Conservation (phyloP, 1,140 invertebrate species). For the Drosophila punjabiensis region DNA sequence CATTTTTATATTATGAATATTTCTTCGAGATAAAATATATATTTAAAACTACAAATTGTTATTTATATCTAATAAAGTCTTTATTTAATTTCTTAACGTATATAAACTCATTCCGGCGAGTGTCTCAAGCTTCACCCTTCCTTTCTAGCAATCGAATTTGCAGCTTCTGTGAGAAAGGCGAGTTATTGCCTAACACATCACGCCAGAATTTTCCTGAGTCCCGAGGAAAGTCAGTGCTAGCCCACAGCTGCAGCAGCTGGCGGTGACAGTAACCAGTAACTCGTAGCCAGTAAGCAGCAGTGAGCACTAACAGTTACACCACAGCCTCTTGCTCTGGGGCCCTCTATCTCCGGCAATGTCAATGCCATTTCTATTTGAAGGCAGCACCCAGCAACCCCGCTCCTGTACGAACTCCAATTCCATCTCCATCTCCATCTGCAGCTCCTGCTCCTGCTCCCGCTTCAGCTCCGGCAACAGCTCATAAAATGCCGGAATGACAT, state of each 20-base stretch:
- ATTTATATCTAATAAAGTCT: background rate
- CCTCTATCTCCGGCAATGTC: constrained; percentile 37
- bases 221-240: constrained; percentile 6
- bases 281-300: constrained; percentile 28
- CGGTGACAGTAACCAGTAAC: constrained; percentile 38
- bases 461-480: constrained; percentile 58
- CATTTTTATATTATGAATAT: too few relatives aligned
- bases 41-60: background rate
- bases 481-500: constrained; percentile 79
- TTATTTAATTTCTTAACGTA: background rate
- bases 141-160: background rate
- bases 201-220: background rate
- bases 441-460: constrained; percentile 5
- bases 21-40: background rate
- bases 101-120: background rate
- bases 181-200: constrained; percentile 36
- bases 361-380: constrained; percentile 48
- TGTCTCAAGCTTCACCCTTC: background rate
- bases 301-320: constrained; percentile 36
- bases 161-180: constrained; percentile 30
- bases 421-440: constrained; percentile 3
- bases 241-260: constrained; percentile 25
- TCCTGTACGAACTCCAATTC: constrained; percentile 8
- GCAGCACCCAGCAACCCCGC: constrained; percentile 4
- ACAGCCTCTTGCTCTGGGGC: constrained; percentile 16